Base-by-base conservation (phyloP, 2,888 invertebrate genomes). In the Galerucella nymphaeae region DNA sequence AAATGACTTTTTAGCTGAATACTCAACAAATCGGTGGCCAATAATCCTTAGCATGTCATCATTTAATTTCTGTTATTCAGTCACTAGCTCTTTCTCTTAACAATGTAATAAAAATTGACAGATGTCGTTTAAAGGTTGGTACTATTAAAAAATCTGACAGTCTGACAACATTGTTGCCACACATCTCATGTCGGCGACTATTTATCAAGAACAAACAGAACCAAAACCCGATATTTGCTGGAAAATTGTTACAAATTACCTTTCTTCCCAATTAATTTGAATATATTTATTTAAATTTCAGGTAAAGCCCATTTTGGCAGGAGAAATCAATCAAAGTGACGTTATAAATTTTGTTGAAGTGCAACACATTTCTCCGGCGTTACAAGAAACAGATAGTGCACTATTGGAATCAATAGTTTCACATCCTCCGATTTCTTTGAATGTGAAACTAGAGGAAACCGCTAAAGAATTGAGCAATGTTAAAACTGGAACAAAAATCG, bases 401-500 rank as follows among this genome's bases (percentile, higher is more conserved):
- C 77, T 86, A 18, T 76, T 86, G 30, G 85, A 86, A 74, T 83
- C 83, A 42, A 84, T 86, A 61, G 85, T 84, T 70, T 79, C 84
- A 1, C 80, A 83, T 66, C 83, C 83, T 8, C 75, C 79, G 20
- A 72, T 78, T 2, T 68, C 72, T n/a, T 16, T 78, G 20, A 76
- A 80, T 67, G 83, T 81, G 3, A 85, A 84, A 75, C 61, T 82
- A 13, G 80, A 82, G 50, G 83, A 86, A 73, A 86, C 85, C 63
- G 81, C 83, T 30, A 83, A 85, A 72, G 85, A 86, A 73, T 83
- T 86, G 65, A 82, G 82, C 38, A 82, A 78, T 66, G 79, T 85
- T n/a, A 86, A 86, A 77, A 85, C 84, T 6, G 85, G 86, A 5
- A 84, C 86, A 14, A 85, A 83, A 80, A 86, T 87, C 42, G 86